Base-by-base conservation (phyloP, 2,113 vertebrate species). In the Calyptomena viridis region DNA sequence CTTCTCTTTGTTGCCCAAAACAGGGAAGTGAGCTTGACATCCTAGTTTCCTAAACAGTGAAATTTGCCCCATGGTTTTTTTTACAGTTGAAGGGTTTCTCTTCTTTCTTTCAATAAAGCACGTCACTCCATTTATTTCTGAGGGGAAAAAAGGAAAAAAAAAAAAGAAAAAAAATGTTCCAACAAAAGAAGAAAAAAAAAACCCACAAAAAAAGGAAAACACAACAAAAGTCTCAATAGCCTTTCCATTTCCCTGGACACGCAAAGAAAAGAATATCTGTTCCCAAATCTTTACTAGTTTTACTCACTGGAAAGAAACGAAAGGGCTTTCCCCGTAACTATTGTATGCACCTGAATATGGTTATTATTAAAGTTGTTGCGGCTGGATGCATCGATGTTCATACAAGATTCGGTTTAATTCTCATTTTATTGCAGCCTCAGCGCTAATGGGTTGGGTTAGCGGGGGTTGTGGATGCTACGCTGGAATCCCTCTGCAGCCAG, bases 101-200 rank as follows among this genome's bases (percentile, higher is more conserved):
- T 53, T 37, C 37, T 66, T 80, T 52, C 44, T 63, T 86, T 91
- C 73, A 66, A 14, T 8, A 25, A 12, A 87, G 8, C 22, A 44
- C 3, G 25, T 46, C 31, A 21, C 25, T 35, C 24, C 23, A 24
- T 81, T 67, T 74, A 55, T 30, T 46, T 87, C 20, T 31, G 44
- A 15, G 21, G 8, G 46, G 5, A 3, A 10, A 24, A 6, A 40
- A 12, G 25, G 30, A 8, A n/a, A 31, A 3, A 23, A 27, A 14
- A 22, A 20, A 7, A 12, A 10, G 1, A 5, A 1, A 1, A 2
- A 4, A 49, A 44, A 40, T 8, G 8, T 11, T 22, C 6, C 6
- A 59, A 59, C 3, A 33, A 33, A 11, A 42, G 5, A 16, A 19
- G 3, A 28, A 49, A 30, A 27, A 10, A 12, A 7, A 8, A 31